Percentiles rank a stretch among this genome's conserved stretches.
phyloP scores from a whole-genome alignment of 2,888 invertebrate genomes.

The Lasioglossum marginatum region DNA sequence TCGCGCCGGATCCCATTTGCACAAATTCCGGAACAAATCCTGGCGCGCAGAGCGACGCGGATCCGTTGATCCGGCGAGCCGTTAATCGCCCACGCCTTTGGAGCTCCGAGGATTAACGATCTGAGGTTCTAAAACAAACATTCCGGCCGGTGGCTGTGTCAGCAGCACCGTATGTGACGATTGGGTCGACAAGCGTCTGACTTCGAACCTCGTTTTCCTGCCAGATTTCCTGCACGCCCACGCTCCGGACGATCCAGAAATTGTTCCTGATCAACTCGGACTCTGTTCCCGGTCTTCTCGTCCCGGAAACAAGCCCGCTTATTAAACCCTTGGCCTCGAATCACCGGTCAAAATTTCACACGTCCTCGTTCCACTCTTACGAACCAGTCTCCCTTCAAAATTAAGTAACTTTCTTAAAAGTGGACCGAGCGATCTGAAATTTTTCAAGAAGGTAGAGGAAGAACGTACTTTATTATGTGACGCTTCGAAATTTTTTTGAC shows the following conservation, averaged over 20 bases:
- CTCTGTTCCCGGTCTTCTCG: background rate
- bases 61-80: slow-evolving; percentile 51
- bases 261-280: background rate
- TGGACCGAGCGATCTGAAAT: background rate
- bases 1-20: slow-evolving; percentile 7
- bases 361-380: background rate
- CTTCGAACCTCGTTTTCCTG: slow-evolving; percentile 27
- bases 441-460: background rate
- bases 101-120: slow-evolving; percentile 60
- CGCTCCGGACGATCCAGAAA: background rate
- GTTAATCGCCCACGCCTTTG: slow-evolving; percentile 62
- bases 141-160: slow-evolving; percentile 34
- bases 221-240: background rate
- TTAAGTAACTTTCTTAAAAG: background rate
- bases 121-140: slow-evolving; percentile 67
- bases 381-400: background rate
- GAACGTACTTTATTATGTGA: background rate
- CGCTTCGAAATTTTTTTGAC: background rate
- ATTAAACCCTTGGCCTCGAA: slow-evolving; percentile 15
- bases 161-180: slow-evolving; percentile 40
- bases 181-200: slow-evolving; percentile 22
- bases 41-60: background rate
- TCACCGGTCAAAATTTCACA: background rate
- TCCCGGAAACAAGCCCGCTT: background rate
- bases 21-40: slow-evolving; percentile 53